Evolutionary conservation across 2,888 invertebrate genomes (phyloP).

Genomic region (Pomacea canaliculata): DNA sequence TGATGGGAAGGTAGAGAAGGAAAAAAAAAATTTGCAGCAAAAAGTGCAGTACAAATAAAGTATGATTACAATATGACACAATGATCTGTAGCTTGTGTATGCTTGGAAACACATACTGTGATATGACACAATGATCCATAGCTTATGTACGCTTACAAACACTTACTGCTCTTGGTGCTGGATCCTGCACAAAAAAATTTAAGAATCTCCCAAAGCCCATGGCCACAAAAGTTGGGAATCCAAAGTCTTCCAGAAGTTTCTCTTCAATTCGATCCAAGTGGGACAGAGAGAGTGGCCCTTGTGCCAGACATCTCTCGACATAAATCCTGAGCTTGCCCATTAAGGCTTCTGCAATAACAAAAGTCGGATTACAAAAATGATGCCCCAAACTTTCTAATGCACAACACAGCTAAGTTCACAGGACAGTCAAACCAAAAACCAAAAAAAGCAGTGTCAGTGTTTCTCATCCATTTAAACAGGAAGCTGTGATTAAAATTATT

Average conservation of each 20-base stretch:
- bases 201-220: slow-evolving; percentile 63
- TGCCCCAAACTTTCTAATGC: background rate
- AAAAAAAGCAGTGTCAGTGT: too few species aligned
- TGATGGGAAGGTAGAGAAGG: too few species aligned
- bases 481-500: too few species aligned
- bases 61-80: too few species aligned
- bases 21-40: too few species aligned
- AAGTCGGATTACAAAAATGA: background rate
- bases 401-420: background rate
- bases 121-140: too few species aligned
- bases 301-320: slow-evolving; percentile 56
- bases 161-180: slow-evolving; percentile 48
- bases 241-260: slow-evolving; percentile 59
- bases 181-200: slow-evolving; percentile 51
- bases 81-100: too few species aligned
- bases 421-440: background rate
- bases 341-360: slow-evolving; percentile 45
- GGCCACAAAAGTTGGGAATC: slow-evolving; percentile 49
- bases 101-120: too few species aligned
- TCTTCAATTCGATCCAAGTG: slow-evolving; percentile 61
- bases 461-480: too few species aligned
- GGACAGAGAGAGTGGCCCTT: slow-evolving; percentile 53
- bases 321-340: slow-evolving; percentile 51
- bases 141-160: too few species aligned
- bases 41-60: too few species aligned